Base-by-base conservation (phyloP, 92 coral and sea anemone species). In the Virgularia gustaviana region DNA sequence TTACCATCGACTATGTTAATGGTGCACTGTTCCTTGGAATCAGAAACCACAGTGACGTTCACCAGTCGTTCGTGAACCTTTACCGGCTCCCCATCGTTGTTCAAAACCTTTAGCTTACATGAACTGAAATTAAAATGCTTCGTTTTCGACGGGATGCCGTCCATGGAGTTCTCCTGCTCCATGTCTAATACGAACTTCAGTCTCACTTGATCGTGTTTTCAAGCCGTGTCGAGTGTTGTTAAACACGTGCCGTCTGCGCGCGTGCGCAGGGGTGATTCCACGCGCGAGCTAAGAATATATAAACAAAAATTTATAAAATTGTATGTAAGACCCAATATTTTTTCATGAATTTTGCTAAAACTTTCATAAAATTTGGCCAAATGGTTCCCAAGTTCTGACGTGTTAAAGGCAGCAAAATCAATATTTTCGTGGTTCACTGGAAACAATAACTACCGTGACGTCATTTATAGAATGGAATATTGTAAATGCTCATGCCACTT, bases 81-180 rank as follows among this genome's bases (percentile, higher is more conserved):
- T 10, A 55, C 75, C 20, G 33, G 35, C 32, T 68, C 61, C 0
- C 75, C 75, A 44, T 68, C 61, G 19, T 68, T 68, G 57, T 68
- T 68, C 20, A 68, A 68, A 51, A 68, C 38, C 38, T 68, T 68
- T 7, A 68, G 61, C 19, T 59, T 49, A 68, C 75, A 68, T 32
- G 61, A 54, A 37, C 51, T 54, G 54, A 68, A 68, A 31, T 59
- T 29, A 68, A 59, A 68, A 33, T 49, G 75, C 36, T 68, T 68
- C 7, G 60, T 43, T 49, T 32, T 43, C 49, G 75, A 68, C 25
- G 22, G 43, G 27, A 29, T 44, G 23, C 45, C 75, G 25, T 68
- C 45, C 75, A 49, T 49, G 43, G 75, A 68, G 62, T 68, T 68
- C 55, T 49, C 75, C 38, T 68, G 60, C 75, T 49, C 51, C 61